These are phyloP conservation scores for Oostethus manadensis DNA, from an alignment of 2,113 vertebrate genomes.

Conservation along the genomic window DNA sequence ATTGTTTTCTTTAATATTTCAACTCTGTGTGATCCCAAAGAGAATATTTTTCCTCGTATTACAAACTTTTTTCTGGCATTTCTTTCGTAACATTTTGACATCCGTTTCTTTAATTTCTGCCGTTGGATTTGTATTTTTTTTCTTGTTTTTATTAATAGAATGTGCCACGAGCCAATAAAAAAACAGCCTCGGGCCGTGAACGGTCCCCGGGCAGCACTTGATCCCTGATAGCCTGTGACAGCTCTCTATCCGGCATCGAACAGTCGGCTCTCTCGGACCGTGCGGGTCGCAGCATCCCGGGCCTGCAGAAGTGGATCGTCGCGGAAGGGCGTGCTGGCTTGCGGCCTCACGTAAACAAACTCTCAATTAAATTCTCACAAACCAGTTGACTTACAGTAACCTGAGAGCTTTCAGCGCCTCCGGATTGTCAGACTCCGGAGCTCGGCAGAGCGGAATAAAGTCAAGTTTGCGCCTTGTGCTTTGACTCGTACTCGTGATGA, in stretches of 20 bases:
- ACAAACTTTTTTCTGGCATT: no score
- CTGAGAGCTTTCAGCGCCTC: conserved; percentile 18
- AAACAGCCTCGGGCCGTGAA: no score
- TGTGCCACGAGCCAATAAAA: no score
- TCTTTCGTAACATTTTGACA: no score
- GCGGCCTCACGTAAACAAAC: conserved; percentile 20
- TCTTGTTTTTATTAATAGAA: no score
- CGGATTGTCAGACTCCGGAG: conserved; percentile 5
- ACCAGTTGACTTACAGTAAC: conserved; percentile 39
- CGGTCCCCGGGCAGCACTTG: conserved; percentile 18
- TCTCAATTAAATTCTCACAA: conserved; percentile 53
- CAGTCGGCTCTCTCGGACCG: no score
- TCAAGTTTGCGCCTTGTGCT: conserved; percentile 42
- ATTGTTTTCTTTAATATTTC: no score
- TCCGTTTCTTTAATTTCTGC: no score
- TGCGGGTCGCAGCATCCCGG: not conserved
- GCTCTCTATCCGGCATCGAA: not conserved
- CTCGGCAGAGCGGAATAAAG: conserved; percentile 11
- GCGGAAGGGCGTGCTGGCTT: not conserved
- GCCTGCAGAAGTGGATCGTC: not conserved
- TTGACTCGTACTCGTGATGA: conserved; percentile 46
- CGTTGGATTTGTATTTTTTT: no score
- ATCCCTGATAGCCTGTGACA: not conserved
- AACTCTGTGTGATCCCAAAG: no score
- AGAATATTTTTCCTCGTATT: no score